These are phyloP conservation scores for Blastobasis lacticolella DNA, from an alignment of 2,888 invertebrate genomes.

Conservation along the genomic window DNA sequence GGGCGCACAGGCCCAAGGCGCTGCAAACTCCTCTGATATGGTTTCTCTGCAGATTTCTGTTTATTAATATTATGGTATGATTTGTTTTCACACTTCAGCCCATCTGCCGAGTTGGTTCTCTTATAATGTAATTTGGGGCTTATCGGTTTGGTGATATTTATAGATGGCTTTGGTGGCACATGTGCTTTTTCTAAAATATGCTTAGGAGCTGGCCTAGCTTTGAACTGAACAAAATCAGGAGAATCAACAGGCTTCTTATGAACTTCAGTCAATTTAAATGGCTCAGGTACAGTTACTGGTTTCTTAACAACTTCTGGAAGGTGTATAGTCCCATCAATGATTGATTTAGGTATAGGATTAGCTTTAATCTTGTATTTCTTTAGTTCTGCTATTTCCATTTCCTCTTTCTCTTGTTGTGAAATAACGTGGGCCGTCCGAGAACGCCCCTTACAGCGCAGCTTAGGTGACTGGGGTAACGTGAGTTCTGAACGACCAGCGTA, in stretches of 20 bases:
- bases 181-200: conserved; percentile 60
- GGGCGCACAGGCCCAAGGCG: conserved; percentile 43
- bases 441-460: conserved; percentile 70
- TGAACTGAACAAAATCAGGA: conserved; percentile 51
- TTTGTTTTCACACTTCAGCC: conserved; percentile 20
- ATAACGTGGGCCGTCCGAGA: conserved; percentile 66
- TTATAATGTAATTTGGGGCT: conserved; percentile 54
- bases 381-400: conserved; percentile 76
- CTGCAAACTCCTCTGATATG: conserved; percentile 24
- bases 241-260: conserved; percentile 49
- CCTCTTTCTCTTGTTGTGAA: conserved; percentile 76
- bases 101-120: conserved; percentile 33
- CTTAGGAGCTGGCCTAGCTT: conserved; percentile 78
- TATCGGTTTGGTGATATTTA: conserved; percentile 39
- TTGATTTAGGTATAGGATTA: conserved; percentile 75
- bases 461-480: conserved; percentile 71
- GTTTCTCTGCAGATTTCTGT: conserved; percentile 20
- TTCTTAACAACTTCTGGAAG: conserved; percentile 70
- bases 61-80: not conserved
- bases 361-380: conserved; percentile 80
- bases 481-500: conserved; percentile 30
- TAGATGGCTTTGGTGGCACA: conserved; percentile 39
- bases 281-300: conserved; percentile 74
- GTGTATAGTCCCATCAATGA: conserved; percentile 65
- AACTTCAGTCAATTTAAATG: conserved; percentile 77